A percentile compares a stretch with the other conserved stretches of the same genome.
These are phyloP conservation scores for Neoitamus cyanurus DNA, from an alignment of 2,888 invertebrate species.

Conservation along the genomic window DNA sequence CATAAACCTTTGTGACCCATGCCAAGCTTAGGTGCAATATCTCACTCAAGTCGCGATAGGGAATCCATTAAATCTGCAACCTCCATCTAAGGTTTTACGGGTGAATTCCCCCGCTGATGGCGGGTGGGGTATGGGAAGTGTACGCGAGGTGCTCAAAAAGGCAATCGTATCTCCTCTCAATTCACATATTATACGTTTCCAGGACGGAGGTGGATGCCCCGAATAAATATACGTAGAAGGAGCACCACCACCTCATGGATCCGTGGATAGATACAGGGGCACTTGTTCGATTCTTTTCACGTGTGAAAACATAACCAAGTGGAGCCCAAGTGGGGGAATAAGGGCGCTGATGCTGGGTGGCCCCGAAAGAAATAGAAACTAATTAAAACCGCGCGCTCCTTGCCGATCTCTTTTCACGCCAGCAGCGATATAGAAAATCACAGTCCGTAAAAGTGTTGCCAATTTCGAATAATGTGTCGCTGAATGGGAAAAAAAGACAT, in stretches of 20 bases:
- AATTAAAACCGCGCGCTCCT: slow-evolving; percentile 28
- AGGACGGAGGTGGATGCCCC: background rate
- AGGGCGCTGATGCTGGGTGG: background rate
- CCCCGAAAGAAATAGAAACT: slow-evolving; percentile 20
- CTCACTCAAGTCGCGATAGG: background rate
- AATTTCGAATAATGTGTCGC: slow-evolving; percentile 18
- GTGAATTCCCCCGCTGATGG: background rate
- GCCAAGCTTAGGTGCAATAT: background rate
- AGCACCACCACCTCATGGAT: background rate
- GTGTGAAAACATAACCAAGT: slow-evolving; percentile 9
- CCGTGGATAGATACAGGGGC: background rate
- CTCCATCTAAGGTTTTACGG: background rate
- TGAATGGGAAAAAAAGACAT: background rate
- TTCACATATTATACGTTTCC: background rate
- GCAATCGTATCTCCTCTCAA: background rate
- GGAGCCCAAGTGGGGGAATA: background rate
- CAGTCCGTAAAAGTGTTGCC: slow-evolving; percentile 26
- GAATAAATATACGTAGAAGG: background rate
- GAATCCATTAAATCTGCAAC: slow-evolving; percentile 4
- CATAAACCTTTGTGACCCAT: background rate
- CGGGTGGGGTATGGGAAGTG: background rate
- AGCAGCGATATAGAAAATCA: slow-evolving; percentile 15
- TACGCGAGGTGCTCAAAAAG: background rate
- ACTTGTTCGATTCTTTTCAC: slow-evolving; percentile 22
- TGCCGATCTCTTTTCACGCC: slow-evolving; percentile 12